phyloP scores from a whole-genome alignment of 1,140 invertebrate species.

The Batillaria attramentaria region DNA sequence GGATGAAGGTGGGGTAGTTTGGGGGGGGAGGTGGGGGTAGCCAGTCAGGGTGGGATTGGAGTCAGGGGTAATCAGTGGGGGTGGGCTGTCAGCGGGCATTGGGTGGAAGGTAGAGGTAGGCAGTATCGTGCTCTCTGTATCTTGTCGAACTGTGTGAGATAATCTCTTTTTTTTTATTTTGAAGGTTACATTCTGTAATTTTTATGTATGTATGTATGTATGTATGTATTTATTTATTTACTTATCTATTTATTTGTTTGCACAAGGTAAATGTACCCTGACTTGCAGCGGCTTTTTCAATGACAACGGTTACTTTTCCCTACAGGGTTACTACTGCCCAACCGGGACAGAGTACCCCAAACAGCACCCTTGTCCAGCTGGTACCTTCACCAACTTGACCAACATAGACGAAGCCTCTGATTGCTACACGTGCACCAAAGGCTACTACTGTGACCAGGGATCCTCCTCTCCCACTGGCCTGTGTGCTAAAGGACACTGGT shows the following conservation, averaged over 20 bases:
- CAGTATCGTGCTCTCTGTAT: no score
- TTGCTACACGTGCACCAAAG: constrained; percentile 64
- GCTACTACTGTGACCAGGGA: constrained; percentile 65
- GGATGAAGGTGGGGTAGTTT: no score
- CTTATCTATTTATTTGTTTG: not conserved
- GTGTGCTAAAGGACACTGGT: constrained; percentile 64
- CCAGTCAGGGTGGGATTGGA: no score
- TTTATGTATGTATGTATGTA: not conserved
- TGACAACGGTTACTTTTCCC: not conserved
- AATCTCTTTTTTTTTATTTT: no score
- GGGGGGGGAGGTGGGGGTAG: no score
- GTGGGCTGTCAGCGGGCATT: no score
- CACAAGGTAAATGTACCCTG: not conserved
- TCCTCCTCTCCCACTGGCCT: constrained; percentile 54
- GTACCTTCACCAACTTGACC: constrained; percentile 64
- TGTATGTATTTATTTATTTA: not conserved
- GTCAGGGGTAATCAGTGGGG: no score
- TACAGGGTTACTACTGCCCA: constrained; percentile 64
- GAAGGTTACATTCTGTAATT: no score
- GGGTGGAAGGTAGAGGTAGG: no score
- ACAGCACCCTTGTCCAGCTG: constrained; percentile 62
- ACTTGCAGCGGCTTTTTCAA: not conserved
- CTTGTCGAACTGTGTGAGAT: no score
- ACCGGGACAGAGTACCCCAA: constrained; percentile 53
- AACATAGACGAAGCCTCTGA: constrained; percentile 59